phyloP scores from a whole-genome alignment of 2,888 invertebrate genomes.

The Chymomyza amoena region DNA sequence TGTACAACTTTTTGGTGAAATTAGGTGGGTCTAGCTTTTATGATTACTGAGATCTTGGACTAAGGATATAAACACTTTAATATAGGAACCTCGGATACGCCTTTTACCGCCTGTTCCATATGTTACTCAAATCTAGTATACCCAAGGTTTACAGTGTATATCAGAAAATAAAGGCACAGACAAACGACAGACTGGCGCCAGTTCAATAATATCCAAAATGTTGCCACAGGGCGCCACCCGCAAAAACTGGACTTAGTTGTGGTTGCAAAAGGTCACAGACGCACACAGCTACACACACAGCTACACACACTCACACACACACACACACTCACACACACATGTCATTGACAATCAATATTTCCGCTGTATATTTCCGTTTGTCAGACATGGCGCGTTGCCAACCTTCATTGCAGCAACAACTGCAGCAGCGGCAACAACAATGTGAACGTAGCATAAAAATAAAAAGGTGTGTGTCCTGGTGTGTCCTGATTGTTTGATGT shows the following conservation, averaged over 20 bases:
- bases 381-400: conserved; percentile 27
- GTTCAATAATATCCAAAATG: conserved; percentile 34
- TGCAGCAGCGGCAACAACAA: background rate
- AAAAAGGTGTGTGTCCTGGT: background rate
- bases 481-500: background rate
- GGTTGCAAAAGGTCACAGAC: conserved; percentile 7
- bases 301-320: background rate
- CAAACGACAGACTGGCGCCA: conserved; percentile 4
- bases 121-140: no score
- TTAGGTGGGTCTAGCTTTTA: no score
- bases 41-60: no score
- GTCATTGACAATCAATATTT: conserved; percentile 68
- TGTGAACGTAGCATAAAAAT: background rate
- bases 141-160: no score
- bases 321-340: conserved; percentile 9
- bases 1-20: no score
- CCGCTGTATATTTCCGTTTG: conserved; percentile 69
- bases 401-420: background rate
- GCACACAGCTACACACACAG: background rate
- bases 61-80: no score
- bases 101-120: no score
- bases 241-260: background rate
- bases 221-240: background rate
- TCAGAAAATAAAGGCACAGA: background rate
- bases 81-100: no score